A percentile compares a stretch with the other conserved stretches of the same genome.
phyloP scores from a whole-genome alignment of 1,140 invertebrate genomes.

The Drosophila simulans region DNA sequence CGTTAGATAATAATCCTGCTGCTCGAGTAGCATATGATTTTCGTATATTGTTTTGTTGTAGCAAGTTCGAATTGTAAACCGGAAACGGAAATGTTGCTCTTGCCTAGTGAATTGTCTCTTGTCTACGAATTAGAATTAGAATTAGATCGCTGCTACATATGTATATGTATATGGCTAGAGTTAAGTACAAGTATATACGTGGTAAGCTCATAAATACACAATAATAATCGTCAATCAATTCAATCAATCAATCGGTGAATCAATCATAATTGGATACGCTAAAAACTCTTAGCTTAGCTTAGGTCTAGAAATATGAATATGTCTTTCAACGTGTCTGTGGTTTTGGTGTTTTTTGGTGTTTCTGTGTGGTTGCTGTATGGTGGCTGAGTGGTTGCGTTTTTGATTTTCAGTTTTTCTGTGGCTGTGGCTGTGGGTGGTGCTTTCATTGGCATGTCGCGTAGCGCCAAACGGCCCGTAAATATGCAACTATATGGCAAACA shows the following conservation, averaged over 20 bases:
- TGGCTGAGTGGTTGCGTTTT: slow-evolving; percentile 10
- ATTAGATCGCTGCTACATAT: slow-evolving; percentile 25
- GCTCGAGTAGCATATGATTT: slow-evolving; percentile 39
- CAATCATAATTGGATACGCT: slow-evolving; percentile 62
- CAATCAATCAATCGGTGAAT: slow-evolving; percentile 63
- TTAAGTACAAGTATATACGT: slow-evolving; percentile 54
- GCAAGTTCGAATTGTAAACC: slow-evolving; percentile 29
- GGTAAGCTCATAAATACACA: slow-evolving; percentile 77
- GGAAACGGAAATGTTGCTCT: slow-evolving; percentile 48
- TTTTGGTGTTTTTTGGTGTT: slow-evolving; percentile 18
- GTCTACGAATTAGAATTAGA: slow-evolving; percentile 44
- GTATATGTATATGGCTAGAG: slow-evolving; percentile 34
- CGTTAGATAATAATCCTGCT: slow-evolving; percentile 11
- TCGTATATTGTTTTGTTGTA: slow-evolving; percentile 6
- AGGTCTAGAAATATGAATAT: slow-evolving; percentile 71
- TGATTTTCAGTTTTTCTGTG: slow-evolving; percentile 10
- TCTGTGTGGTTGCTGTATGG: slow-evolving; percentile 34
- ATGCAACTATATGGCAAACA: slow-evolving; percentile 61
- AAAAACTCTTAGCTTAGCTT: slow-evolving; percentile 69
- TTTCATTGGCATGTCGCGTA: slow-evolving; percentile 51
- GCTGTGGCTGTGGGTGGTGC: slow-evolving; percentile 9
- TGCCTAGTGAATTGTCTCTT: slow-evolving; percentile 30
- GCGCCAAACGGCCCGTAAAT: slow-evolving; percentile 57
- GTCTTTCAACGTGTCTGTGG: slow-evolving; percentile 65
- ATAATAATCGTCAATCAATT: slow-evolving; percentile 67